Evolutionary conservation across 2,888 invertebrate genomes (phyloP), one percentile per base, ranked within the genome.

Genomic region (Drosophila basisetae): DNA sequence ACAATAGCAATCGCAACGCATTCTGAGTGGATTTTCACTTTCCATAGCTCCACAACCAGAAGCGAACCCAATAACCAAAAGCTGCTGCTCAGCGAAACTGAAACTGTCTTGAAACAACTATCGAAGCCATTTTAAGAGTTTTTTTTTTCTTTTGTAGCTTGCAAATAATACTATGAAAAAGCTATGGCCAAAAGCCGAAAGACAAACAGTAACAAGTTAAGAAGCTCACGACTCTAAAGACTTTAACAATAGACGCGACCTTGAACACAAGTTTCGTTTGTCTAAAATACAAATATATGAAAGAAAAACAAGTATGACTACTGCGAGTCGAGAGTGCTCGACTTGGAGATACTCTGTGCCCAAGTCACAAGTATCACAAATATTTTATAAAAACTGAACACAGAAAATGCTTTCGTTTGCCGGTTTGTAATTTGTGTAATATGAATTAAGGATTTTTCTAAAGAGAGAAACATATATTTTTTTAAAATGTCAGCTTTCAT

Each of bases 181-280:
- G 58, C 58, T 69, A 59, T 72, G 65, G 63, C 66, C 72, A 80
- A 77, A 68, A 71, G 75, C 67, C 43, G 60, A 75, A 73, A 78
- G 63, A 78, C 80, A 77, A 88, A 84, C 78, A 72, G 76, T 65
- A 70, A 67, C 68, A 69, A 77, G 84, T 78, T 87, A 88, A 85
- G 87, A 90, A 83, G 87, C 89, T 89, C 86, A 84, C 84, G 80
- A 84, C 71, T 84, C 68, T 50, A 54, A 76, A 66, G 68, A 33
- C 61, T 56, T 58, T 47, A 79, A 83, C 83, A 85, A 83, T 79
- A 76, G 72, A 68, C 60, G 63, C 82, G 90, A 84, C 90, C 90
- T 90, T 90, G 91, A 84, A 70, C 69, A 70, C 73, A 80, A 71
- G 70, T 76, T 83, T 79, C 66, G 73, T 63, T 61, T 30, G 49